Evolutionary conservation across 2,888 invertebrate species (phyloP).

Genomic region (Nephrotoma flavescens): DNA sequence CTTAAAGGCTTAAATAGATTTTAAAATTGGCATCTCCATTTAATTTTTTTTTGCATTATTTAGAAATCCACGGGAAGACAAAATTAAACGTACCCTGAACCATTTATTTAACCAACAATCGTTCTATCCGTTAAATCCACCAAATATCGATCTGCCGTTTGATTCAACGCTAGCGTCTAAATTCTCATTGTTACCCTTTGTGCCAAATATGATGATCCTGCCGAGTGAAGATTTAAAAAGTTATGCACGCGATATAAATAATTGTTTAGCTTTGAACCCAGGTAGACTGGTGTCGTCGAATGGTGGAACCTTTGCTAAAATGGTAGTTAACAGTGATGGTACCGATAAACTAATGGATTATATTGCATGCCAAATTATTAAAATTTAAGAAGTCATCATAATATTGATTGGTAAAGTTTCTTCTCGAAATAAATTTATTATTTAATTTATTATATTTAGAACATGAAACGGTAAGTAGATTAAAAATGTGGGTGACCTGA

Average conservation of each 20-base stretch:
- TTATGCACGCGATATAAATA: slow-evolving; percentile 65
- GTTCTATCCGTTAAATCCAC: slow-evolving; percentile 71
- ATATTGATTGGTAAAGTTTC: background rate
- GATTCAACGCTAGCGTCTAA: slow-evolving; percentile 59
- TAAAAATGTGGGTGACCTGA: background rate
- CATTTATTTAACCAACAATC: slow-evolving; percentile 64
- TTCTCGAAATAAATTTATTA: background rate
- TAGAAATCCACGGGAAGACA: slow-evolving; percentile 41
- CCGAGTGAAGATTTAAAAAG: slow-evolving; percentile 67
- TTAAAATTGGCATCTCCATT: background rate
- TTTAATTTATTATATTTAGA: background rate
- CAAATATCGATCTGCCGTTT: slow-evolving; percentile 45
- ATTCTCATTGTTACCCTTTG: slow-evolving; percentile 51
- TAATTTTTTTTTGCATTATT: background rate
- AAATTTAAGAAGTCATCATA: background rate
- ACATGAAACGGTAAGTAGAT: background rate
- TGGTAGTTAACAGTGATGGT: slow-evolving; percentile 37
- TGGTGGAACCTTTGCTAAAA: slow-evolving; percentile 62
- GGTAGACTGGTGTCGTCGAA: slow-evolving; percentile 62
- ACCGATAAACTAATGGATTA: slow-evolving; percentile 25
- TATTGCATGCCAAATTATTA: slow-evolving; percentile 30
- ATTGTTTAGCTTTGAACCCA: slow-evolving; percentile 72
- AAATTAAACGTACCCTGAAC: slow-evolving; percentile 56
- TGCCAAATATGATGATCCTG: slow-evolving; percentile 69
- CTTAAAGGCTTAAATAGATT: background rate